These are phyloP conservation scores for Leptoclinus maculatus DNA, from an alignment of 2,797 vertebrate genomes.

Conservation along the genomic window DNA sequence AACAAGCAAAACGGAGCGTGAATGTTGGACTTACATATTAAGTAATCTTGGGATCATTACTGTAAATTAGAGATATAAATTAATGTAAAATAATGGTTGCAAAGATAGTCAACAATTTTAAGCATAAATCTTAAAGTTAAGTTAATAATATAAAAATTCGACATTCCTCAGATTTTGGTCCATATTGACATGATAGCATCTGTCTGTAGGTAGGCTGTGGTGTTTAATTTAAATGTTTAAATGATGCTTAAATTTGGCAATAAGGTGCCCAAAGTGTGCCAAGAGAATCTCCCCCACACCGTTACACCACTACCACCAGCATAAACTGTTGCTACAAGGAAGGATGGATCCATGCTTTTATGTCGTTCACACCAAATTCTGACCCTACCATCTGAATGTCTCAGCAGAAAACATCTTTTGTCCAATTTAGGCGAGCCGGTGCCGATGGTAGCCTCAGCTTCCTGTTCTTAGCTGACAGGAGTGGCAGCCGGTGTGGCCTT, in stretches of 20 bases:
- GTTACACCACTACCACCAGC: neutral
- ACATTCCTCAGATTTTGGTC: neutral
- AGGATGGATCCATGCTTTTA: conserved; percentile 9
- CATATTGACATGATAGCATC: neutral
- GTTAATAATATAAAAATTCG: neutral
- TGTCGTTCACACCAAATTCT: conserved; percentile 56
- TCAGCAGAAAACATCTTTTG: neutral
- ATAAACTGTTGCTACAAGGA: neutral
- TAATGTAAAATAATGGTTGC: neutral
- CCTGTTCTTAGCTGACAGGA: no score
- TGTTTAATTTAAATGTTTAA: neutral
- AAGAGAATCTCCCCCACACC: neutral
- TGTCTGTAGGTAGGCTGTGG: neutral
- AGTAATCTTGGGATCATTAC: neutral
- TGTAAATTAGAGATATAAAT: neutral
- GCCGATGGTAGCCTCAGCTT: no score
- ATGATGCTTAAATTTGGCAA: neutral
- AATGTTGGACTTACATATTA: neutral
- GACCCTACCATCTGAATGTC: neutral
- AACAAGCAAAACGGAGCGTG: neutral
- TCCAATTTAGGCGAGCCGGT: no score
- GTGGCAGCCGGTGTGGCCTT: no score
- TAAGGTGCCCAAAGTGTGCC: neutral
- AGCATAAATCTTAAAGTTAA: neutral
- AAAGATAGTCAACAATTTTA: neutral